A percentile compares a stretch with the other conserved stretches of the same genome.
Conservation (phyloP, 2,888 invertebrate species). For the Xylota segnis region DNA sequence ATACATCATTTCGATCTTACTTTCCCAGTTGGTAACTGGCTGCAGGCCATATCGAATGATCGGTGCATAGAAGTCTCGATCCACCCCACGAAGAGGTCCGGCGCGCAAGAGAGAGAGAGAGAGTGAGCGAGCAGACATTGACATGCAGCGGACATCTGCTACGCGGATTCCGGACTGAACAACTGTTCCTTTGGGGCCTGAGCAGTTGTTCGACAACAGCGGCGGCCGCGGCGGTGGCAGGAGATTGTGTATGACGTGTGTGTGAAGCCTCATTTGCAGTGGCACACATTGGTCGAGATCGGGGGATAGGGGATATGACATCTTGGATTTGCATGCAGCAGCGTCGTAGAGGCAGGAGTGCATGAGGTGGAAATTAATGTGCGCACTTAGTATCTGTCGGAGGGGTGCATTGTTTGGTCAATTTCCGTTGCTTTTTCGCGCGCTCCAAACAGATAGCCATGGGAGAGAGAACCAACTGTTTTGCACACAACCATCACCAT, state of each 20-base stretch:
- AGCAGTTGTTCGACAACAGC: constrained; percentile 43
- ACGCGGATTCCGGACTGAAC: constrained; percentile 50
- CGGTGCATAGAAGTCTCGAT: constrained; percentile 33
- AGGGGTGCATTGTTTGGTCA: constrained; percentile 75
- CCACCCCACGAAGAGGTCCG: constrained; percentile 53
- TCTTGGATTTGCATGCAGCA: constrained; percentile 69
- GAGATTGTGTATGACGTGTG: constrained; percentile 51
- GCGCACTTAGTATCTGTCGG: constrained; percentile 74
- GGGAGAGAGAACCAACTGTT: constrained; percentile 24
- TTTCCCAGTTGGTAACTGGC: constrained; percentile 19
- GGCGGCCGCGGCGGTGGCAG: not conserved
- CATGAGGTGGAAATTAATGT: constrained; percentile 75
- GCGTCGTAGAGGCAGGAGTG: constrained; percentile 30
- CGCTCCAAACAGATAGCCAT: constrained; percentile 25
- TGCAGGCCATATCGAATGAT: constrained; percentile 42
- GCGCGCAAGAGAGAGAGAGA: constrained; percentile 19
- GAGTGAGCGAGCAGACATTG: constrained; percentile 49
- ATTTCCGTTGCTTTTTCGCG: constrained; percentile 68
- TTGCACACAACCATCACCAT: not conserved
- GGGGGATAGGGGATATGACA: constrained; percentile 59
- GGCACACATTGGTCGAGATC: constrained; percentile 44
- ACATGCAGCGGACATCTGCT: constrained; percentile 73
- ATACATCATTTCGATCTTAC: constrained; percentile 55
- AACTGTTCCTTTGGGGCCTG: constrained; percentile 68
- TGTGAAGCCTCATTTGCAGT: constrained; percentile 44